Percentiles rank a stretch among this genome's conserved stretches.
Conservation (phyloP, 2,888 invertebrate species). For the Heliconius cydno region DNA sequence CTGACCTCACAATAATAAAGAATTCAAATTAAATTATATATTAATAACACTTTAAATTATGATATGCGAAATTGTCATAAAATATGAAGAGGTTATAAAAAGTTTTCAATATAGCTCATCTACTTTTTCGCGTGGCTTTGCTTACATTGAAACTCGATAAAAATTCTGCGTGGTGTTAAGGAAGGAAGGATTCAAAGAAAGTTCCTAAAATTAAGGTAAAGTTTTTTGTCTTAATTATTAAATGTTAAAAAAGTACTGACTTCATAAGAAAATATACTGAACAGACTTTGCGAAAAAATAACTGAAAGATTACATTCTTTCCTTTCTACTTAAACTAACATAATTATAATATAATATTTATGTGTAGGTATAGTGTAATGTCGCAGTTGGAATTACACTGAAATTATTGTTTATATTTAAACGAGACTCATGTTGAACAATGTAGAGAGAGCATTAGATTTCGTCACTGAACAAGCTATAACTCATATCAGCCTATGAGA, state of each 20-base stretch:
- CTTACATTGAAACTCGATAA: background rate
- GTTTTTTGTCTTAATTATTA: background rate
- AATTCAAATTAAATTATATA: slow-evolving; percentile 20
- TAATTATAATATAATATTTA: background rate
- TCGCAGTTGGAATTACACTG: slow-evolving; percentile 13
- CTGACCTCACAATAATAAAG: slow-evolving; percentile 18
- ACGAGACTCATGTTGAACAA: slow-evolving; percentile 5
- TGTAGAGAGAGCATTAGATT: background rate
- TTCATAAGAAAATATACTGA: background rate
- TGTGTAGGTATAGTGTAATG: background rate
- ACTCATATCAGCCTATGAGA: background rate
- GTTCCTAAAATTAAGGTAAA: background rate
- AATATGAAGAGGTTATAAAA: slow-evolving; percentile 6
- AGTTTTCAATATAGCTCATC: background rate
- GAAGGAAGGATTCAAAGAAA: background rate
- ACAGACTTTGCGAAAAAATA: no score
- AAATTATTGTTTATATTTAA: background rate
- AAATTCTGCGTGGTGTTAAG: no score
- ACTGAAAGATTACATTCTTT: no score
- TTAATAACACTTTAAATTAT: background rate
- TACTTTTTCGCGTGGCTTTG: background rate
- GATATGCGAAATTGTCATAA: slow-evolving; percentile 4
- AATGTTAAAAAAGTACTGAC: background rate
- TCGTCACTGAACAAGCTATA: background rate
- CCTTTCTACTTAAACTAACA: background rate